Evolutionary conservation across 2,113 vertebrate genomes (phyloP).

Genomic region (Rhineura floridana): DNA sequence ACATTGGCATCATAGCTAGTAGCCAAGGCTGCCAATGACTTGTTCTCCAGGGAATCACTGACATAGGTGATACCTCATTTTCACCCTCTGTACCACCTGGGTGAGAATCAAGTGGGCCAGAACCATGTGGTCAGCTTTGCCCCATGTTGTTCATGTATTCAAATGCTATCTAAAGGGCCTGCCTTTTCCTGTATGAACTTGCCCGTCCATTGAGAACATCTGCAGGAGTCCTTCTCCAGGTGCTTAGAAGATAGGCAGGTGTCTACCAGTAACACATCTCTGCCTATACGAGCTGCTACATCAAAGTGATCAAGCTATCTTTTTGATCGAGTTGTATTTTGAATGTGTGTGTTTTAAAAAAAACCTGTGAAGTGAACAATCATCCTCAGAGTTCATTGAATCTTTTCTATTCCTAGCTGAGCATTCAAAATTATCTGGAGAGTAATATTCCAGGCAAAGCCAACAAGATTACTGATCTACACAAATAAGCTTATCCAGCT

Average conservation of each 20-base stretch:
- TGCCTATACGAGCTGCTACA: neutral
- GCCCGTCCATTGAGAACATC: neutral
- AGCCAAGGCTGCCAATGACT: too few relatives aligned
- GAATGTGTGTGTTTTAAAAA: neutral
- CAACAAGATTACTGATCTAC: constrained; percentile 4
- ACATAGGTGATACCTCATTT: too few relatives aligned
- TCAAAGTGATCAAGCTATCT: neutral
- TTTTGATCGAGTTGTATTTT: neutral
- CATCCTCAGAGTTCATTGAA: neutral
- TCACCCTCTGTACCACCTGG: too few relatives aligned
- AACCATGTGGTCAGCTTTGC: too few relatives aligned
- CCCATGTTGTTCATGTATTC: too few relatives aligned
- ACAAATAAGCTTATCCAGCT: neutral
- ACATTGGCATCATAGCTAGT: too few relatives aligned
- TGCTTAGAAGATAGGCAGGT: neutral
- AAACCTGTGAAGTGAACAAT: neutral
- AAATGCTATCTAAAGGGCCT: too few relatives aligned
- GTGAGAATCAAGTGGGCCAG: too few relatives aligned
- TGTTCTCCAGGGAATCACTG: too few relatives aligned
- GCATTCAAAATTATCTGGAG: constrained; percentile 20
- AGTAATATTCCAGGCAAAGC: constrained; percentile 23
- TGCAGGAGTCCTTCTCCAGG: neutral
- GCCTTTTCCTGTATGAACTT: neutral
- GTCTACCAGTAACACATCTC: neutral
- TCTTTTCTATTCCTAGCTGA: constrained; percentile 27